Conservation (phyloP, 1,140 invertebrate species). For the Hycleus cichorii region DNA sequence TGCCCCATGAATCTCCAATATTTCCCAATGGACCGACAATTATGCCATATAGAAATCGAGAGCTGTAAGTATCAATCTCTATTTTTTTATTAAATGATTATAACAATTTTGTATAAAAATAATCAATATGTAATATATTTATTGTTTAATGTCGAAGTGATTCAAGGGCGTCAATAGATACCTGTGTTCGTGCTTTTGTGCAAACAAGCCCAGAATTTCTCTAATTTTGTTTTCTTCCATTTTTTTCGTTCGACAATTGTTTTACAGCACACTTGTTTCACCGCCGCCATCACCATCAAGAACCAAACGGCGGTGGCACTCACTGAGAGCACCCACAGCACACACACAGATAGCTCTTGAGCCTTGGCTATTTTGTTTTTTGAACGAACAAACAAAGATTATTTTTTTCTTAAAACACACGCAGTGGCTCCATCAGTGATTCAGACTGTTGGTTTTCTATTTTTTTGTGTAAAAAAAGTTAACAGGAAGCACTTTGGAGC, state of each 20-base stretch:
- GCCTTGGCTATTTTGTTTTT: conserved; percentile 7
- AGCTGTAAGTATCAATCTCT: conserved; percentile 78
- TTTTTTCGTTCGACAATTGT: background rate
- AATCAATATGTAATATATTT: conserved; percentile 6
- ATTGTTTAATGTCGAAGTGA: background rate
- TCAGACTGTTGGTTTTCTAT: no score
- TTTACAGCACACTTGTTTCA: background rate
- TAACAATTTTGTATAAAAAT: conserved; percentile 2
- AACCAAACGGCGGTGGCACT: background rate
- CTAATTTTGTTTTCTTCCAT: no score
- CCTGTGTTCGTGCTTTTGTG: conserved; percentile 37
- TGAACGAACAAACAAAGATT: conserved; percentile 1
- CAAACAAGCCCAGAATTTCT: conserved; percentile 7
- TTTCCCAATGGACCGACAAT: conserved; percentile 95
- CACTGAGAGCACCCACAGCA: conserved; percentile 22
- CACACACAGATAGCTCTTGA: conserved; percentile 39
- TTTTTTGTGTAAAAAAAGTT: background rate
- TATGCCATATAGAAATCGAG: conserved; percentile 96
- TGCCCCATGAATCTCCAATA: conserved; percentile 97
- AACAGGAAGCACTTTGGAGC: background rate
- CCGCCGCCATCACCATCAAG: background rate
- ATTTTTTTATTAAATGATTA: conserved; percentile 1
- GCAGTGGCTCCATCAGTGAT: conserved; percentile 12
- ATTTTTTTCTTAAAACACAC: conserved; percentile 9
- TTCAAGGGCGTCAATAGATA: conserved; percentile 35